phyloP scores from a whole-genome alignment of 1,140 invertebrate genomes.

The honey bee (Apis mellifera) region Amel_HAv3.1 CM009931.2:701001-701500 shows the following conservation, averaged over 20 bases:
- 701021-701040: constrained; percentile 8
- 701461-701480: constrained; percentile 65
- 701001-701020: constrained; percentile 55
- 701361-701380: constrained; percentile 59
- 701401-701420: neutral
- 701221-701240: neutral
- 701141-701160: constrained; percentile 12
- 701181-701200: neutral
- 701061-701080: constrained; percentile 52
- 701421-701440: constrained; percentile 37
- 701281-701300: constrained; percentile 40
- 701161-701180: constrained; percentile 20
- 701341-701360: constrained; percentile 31
- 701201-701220: neutral
- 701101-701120: constrained; percentile 37
- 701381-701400: constrained; percentile 53
- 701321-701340: constrained; percentile 29
- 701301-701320: constrained; percentile 5
- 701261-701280: constrained; percentile 60
- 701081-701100: constrained; percentile 56
- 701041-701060: constrained; percentile 58
- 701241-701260: constrained; percentile 31
- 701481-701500: constrained; percentile 81
- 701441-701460: constrained; percentile 48
- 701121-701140: neutral